These are phyloP conservation scores for Tholera decimalis DNA, from an alignment of 2,888 invertebrate genomes.

Conservation along the genomic window DNA sequence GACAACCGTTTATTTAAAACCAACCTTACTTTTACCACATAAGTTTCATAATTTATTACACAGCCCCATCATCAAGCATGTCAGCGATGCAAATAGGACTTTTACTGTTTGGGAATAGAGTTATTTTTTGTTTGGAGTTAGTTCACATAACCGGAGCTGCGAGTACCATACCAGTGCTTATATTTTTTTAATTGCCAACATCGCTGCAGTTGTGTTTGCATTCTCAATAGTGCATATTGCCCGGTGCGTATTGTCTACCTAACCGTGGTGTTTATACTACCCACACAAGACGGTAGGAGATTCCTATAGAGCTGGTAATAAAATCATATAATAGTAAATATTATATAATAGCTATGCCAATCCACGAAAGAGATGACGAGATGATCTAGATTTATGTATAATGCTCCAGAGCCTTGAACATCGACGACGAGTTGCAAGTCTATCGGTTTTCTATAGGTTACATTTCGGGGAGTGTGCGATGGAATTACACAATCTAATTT, in stretches of 20 bases:
- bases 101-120: rapidly evolving
- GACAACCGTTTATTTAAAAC: not conserved
- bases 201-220: slow-evolving; percentile 66
- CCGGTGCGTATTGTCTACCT: slow-evolving; percentile 79
- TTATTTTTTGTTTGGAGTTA: slow-evolving; percentile 6
- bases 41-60: slow-evolving; percentile 10
- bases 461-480: no score
- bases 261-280: slow-evolving; percentile 66
- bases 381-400: no score
- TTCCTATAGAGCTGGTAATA: slow-evolving; percentile 67
- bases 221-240: slow-evolving; percentile 72
- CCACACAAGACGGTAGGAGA: slow-evolving; percentile 56
- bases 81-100: not conserved
- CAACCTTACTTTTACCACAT: not conserved
- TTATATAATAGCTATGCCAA: no score
- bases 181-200: slow-evolving; percentile 69
- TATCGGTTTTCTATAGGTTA: no score
- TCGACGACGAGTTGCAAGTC: no score
- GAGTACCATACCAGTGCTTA: slow-evolving; percentile 63
- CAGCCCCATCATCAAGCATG: not conserved
- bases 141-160: slow-evolving; percentile 43
- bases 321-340: no score
- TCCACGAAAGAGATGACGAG: no score
- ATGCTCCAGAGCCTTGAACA: no score
- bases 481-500: no score